Evolutionary conservation across 2,888 invertebrate genomes (phyloP).

Genomic region (Lypha dubia): DNA sequence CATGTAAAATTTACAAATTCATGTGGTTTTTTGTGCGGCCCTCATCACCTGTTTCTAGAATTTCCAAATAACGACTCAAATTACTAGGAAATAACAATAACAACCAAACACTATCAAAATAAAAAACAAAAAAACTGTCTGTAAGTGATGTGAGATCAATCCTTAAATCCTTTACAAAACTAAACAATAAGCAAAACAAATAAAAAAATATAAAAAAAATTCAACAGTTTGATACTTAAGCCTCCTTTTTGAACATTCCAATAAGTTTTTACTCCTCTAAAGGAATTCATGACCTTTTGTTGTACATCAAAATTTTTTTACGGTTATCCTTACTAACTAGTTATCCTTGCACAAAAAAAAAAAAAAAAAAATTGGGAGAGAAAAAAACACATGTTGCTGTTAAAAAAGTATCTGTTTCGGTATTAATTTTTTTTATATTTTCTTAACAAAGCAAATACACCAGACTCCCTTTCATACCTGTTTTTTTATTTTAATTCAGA

Average conservation of each 20-base stretch:
- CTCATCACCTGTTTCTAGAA: conserved; percentile 67
- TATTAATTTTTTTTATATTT: conserved; percentile 11
- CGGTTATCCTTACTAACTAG: conserved; percentile 54
- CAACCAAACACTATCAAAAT: neutral
- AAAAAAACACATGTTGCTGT: conserved; percentile 59
- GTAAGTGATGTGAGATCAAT: conserved; percentile 38
- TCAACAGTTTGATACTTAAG: conserved; percentile 15
- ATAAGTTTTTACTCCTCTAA: conserved; percentile 56
- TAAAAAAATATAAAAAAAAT: conserved; percentile 13
- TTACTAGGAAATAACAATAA: conserved; percentile 50
- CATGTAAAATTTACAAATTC: conserved; percentile 39
- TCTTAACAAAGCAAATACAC: conserved; percentile 41
- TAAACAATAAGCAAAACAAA: conserved; percentile 34
- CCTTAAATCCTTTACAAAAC: conserved; percentile 68
- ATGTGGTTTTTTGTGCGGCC: conserved; percentile 44
- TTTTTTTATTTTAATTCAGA: conserved; percentile 49
- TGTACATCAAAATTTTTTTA: conserved; percentile 47
- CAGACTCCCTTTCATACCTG: conserved; percentile 55
- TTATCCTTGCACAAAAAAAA: conserved; percentile 4
- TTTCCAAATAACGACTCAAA: conserved; percentile 65
- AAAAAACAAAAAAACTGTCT: conserved; percentile 8
- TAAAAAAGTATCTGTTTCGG: conserved; percentile 69
- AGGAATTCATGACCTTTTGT: conserved; percentile 19
- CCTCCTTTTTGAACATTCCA: conserved; percentile 56
- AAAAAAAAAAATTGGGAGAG: neutral